Conservation (phyloP, 2,888 invertebrate species). For the Luffia ferchaultella region DNA sequence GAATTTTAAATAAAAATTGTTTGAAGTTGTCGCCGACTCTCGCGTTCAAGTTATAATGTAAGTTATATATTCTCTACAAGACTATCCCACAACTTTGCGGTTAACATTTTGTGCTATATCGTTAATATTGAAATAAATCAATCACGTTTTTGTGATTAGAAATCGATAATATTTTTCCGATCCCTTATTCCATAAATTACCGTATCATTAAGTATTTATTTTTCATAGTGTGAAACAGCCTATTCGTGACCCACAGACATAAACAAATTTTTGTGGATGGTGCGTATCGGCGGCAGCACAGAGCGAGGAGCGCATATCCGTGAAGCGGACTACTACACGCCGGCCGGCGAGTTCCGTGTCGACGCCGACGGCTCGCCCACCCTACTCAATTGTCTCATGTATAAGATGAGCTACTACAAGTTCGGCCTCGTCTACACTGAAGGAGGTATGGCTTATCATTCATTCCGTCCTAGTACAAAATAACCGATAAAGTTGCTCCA, state of each 20-base stretch:
- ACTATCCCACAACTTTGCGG: no score
- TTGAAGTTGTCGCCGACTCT: no score
- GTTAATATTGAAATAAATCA: no score
- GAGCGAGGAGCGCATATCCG: conserved; percentile 94
- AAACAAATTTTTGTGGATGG: conserved; percentile 99
- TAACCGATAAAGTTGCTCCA: neutral
- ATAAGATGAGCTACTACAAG: conserved; percentile 99
- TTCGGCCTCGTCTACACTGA: conserved; percentile 97
- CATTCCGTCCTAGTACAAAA: neutral
- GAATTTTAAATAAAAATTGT: neutral
- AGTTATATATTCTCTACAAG: no score
- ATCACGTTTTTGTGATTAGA: no score
- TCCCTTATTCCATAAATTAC: no score
- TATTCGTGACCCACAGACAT: conserved; percentile 88
- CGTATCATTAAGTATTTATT: no score
- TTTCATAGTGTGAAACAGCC: no score
- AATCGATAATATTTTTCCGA: no score
- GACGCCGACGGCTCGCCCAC: conserved; percentile 93
- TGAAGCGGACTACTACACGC: conserved; percentile 96
- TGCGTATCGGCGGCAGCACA: conserved; percentile 95
- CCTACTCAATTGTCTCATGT: conserved; percentile 97
- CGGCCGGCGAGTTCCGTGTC: conserved; percentile 94
- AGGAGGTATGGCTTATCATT: conserved; percentile 71
- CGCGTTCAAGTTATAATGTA: no score
- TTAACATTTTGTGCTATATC: no score